A percentile compares a stretch with the other conserved stretches of the same genome.
These are phyloP conservation scores for Orientallactaga sibirica DNA, from an alignment of 2,797 vertebrate genomes.

Conservation along the genomic window DNA sequence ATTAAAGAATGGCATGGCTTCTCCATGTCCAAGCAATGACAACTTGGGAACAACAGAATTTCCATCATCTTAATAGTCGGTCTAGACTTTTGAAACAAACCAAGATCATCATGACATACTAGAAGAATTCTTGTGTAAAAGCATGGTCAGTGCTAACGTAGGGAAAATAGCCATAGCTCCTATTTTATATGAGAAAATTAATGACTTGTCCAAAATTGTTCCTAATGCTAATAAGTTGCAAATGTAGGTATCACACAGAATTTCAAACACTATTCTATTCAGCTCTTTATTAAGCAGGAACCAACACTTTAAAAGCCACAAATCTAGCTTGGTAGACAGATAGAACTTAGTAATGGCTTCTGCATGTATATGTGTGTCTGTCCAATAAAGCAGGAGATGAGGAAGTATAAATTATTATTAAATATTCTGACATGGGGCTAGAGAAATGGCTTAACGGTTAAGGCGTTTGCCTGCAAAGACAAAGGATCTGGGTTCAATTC, in stretches of 20 bases:
- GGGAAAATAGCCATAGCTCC: neutral
- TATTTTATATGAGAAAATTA: neutral
- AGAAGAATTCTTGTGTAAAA: neutral
- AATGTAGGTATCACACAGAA: neutral
- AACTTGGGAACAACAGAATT: neutral
- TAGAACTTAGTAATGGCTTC: neutral
- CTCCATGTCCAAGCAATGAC: neutral
- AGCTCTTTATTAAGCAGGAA: neutral
- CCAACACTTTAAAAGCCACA: slow-evolving; percentile 23
- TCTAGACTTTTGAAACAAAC: neutral
- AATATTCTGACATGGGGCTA: neutral
- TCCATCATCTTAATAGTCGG: neutral
- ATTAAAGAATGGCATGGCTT: neutral
- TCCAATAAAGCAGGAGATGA: neutral
- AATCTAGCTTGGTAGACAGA: neutral
- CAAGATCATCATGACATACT: neutral
- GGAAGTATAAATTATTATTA: neutral
- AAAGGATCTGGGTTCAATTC: too few species aligned
- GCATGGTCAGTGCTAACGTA: neutral
- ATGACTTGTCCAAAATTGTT: neutral
- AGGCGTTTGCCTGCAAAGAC: too few species aligned
- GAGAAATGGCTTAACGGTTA: too few species aligned
- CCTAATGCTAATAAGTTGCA: neutral
- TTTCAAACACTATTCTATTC: neutral
- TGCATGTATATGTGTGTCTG: neutral